Base-by-base conservation (phyloP, 1,140 invertebrate species). In the Globodera ellingtonae region DNA sequence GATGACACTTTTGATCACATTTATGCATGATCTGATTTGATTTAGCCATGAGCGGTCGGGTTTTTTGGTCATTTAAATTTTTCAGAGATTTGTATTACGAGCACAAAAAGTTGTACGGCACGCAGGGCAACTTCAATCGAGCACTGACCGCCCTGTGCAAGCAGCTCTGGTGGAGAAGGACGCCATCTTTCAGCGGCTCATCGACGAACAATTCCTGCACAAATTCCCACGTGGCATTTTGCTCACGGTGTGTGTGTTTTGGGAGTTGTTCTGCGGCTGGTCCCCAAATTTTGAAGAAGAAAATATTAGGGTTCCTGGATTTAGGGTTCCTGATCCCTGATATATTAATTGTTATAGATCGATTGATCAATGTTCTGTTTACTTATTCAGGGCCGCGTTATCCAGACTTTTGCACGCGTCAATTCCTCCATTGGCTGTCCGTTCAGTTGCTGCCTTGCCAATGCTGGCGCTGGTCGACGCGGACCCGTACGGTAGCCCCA, bases 111-210 rank as follows among this genome's bases (percentile, higher is more conserved):
- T 76, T 84, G 44, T 84, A 73, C 44, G 81, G 72, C 13, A 24
- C 21, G 18, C 83, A 84, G 44, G 8, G n/a, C 8, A 72, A 80
- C 7, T 76, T 86, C 15, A 73, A 86, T 59, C 35, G 84, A 0
- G 70, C 84, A 44, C 52, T 84, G 2, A 72, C 83, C 15, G 71
- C 79, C 46, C 52, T 84, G 44, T 84, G 83, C 44, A 56, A 84
- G 0, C 92, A 92, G 82, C 94, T 94, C 86, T 98, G 0, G 93
- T 98, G 7, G 96, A 98, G 90, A 98, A 98, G 89, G 95, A 98
- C 89, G 93, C 95, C 0, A 92, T 94, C 48, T 98, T 97, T 89
- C 94, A 97, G 87, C 94, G 93, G 88, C 90, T 98, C 3, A 82
- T 97, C 1, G 92, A 93, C 44, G 93, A 94, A 88, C 92, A 93